Evolutionary conservation across 2,113 vertebrate genomes (phyloP), one percentile per base, ranked within the genome.

Genomic region (Menura novaehollandiae): DNA sequence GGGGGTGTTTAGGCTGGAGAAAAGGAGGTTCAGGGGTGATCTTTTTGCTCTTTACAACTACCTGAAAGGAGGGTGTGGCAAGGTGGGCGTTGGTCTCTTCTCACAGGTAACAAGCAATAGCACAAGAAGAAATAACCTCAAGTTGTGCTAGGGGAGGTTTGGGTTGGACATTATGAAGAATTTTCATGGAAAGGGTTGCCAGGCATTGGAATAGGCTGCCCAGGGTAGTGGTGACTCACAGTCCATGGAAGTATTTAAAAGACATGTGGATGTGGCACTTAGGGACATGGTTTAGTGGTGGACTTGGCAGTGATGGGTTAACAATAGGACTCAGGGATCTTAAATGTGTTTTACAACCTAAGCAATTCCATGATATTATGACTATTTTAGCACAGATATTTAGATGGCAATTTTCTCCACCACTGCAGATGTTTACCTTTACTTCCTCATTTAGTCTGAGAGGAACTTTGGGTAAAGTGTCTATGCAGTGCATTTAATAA

Each of bases 311-410:
- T 59, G 14, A 30, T 53, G 30, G 28, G 18, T 73, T 73, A 72
- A 46, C 0, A 0, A 30, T 1, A 59, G 11, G n/a, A 72, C 33
- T 30, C n/a, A 22, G 47, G 5, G 17, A 20, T 52, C 14, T 79
- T 12, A 44, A 46, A 27, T 22, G 24, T 53, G 30, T 47, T 79
- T 85, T 91, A 28, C 20, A 66, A 27, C 24, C 44, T 27, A 23
- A 66, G 35, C 2, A 9, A 35, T 53, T 66, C 28, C 35, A 35
- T 52, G 23, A 44, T 39, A 39, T 4, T 52, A 22, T 16, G 28
- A 67, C 58, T 81, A 44, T 78, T 84, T 87, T 85, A 71, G 10
- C 43, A 39, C n/a, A 52, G 32, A 13, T 49, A 77, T 52, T 73
- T 71, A 64, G 52, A 79, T 18, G 23, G 56, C 5, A 39, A 26